A percentile compares a stretch with the other conserved stretches of the same genome.
Conservation (phyloP, 2,797 vertebrate genomes). For the Borostomias antarcticus region DNA sequence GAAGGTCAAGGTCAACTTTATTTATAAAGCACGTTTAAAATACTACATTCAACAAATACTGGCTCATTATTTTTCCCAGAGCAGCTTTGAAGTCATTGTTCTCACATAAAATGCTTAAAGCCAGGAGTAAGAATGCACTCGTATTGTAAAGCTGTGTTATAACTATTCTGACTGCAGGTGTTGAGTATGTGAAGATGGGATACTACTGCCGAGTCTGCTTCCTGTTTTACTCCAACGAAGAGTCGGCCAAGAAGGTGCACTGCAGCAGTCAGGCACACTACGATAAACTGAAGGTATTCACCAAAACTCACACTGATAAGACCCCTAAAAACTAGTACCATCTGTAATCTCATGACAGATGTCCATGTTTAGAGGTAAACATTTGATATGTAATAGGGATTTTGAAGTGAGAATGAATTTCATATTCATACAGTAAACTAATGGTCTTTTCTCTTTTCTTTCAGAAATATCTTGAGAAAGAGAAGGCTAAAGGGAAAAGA, state of each 20-base stretch:
- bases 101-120: no score
- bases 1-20: no score
- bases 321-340: not conserved
- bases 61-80: no score
- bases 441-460: slow-evolving; percentile 17
- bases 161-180: slow-evolving; percentile 79
- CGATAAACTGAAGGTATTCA: slow-evolving; percentile 90
- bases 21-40: no score
- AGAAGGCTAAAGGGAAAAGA: slow-evolving; percentile 49
- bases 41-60: no score
- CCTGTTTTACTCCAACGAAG: slow-evolving; percentile 96
- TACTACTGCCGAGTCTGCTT: slow-evolving; percentile 97
- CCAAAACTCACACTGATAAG: not conserved
- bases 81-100: no score
- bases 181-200: slow-evolving; percentile 94
- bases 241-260: slow-evolving; percentile 92
- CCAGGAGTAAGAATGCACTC: no score
- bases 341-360: not conserved
- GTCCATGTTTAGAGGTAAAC: not conserved
- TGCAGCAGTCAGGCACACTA: slow-evolving; percentile 95
- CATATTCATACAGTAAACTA: no score
- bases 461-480: slow-evolving; percentile 78
- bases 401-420: not conserved
- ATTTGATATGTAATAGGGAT: not conserved
- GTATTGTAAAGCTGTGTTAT: no score